Percentiles rank a stretch among this genome's conserved stretches.
Evolutionary conservation across 2,888 invertebrate species (phyloP).

Genomic region (Spialia ferax): DNA sequence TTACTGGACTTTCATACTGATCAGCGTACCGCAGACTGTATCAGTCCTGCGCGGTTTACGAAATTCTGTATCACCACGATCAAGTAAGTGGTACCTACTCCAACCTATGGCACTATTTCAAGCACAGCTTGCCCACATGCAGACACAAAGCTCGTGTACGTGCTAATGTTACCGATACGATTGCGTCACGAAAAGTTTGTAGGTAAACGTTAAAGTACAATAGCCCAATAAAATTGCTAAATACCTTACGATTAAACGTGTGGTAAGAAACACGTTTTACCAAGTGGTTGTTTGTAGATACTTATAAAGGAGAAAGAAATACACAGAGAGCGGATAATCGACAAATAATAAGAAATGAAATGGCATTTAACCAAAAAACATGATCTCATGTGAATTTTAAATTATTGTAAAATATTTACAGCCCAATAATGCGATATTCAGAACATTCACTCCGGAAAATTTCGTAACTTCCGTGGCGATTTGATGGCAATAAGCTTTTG

Average conservation of each 20-base stretch:
- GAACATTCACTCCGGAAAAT: conserved; percentile 24
- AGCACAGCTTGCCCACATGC: conserved; percentile 26
- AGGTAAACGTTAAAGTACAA: conserved; percentile 17
- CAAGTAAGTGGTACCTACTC: conserved; percentile 19
- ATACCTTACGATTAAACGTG: conserved; percentile 8
- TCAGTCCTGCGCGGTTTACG: conserved; percentile 38
- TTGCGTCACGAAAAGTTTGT: conserved; percentile 26
- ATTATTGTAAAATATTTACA: background rate
- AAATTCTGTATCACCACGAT: conserved; percentile 43
- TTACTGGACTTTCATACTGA: conserved; percentile 20
- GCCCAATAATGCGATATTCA: background rate
- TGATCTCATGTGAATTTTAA: background rate
- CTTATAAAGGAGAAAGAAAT: too few species aligned
- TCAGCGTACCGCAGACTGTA: conserved; percentile 34
- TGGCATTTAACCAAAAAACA: background rate
- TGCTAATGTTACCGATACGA: conserved; percentile 28
- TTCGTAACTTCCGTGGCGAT: conserved; percentile 42
- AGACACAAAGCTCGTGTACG: conserved; percentile 33
- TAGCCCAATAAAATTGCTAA: conserved; percentile 25
- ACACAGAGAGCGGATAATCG: background rate
- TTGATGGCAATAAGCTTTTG: conserved; percentile 39
- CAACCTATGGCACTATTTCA: conserved; percentile 23
- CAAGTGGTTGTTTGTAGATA: background rate
- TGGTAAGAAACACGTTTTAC: background rate
- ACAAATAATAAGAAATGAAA: background rate